Base-by-base conservation (phyloP, 2,113 vertebrate genomes). In the Oplegnathus fasciatus region DNA sequence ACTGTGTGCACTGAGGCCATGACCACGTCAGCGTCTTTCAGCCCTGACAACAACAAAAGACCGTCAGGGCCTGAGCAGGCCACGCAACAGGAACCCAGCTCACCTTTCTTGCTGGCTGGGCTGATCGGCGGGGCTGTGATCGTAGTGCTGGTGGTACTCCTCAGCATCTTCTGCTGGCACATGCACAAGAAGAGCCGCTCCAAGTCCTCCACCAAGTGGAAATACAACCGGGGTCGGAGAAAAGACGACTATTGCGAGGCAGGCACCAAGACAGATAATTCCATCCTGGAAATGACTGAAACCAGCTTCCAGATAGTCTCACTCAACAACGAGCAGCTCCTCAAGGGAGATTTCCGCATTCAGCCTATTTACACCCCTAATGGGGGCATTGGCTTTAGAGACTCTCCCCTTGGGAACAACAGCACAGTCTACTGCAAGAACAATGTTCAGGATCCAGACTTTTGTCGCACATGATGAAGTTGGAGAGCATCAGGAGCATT, bases 261-360 rank as follows among this genome's bases (percentile, higher is more conserved):
- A 0, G 98, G 98, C 75, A 99, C 98, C 66, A 99, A 98, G 94
- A 99, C 98, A 90, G 98, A 99, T 95, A 98, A 97, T 92, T 98
- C 98, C 89, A 98, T 99, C 93, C 94, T 99, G 94, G 98, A 99
- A 96, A 99, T 99, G 97, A 99, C 97, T 57, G 98, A 99, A 95
- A 98, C 97, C 84, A 98, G 97, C 93, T 99, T 98, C 95, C 98
- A 98, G 95, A 97, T 98, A 86, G 97, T 98, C 94, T 97, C 97
- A 91, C 96, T 99, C 95, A 98, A 98, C 96, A 98, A 99, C 34
- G 97, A 99, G 94, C 97, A 99, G 85, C 96, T 99, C 95, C 97
- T 99, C 95, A 99, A 98, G 97, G 97, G 97, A 96, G 97, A 98
- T 95, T 98, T 97, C 94, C 95, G 92, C 95, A 97, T 99, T 95